Percentiles rank a stretch among this genome's conserved stretches.
phyloP scores from a whole-genome alignment of 2,113 vertebrate species.

The Bos indicus region DNA sequence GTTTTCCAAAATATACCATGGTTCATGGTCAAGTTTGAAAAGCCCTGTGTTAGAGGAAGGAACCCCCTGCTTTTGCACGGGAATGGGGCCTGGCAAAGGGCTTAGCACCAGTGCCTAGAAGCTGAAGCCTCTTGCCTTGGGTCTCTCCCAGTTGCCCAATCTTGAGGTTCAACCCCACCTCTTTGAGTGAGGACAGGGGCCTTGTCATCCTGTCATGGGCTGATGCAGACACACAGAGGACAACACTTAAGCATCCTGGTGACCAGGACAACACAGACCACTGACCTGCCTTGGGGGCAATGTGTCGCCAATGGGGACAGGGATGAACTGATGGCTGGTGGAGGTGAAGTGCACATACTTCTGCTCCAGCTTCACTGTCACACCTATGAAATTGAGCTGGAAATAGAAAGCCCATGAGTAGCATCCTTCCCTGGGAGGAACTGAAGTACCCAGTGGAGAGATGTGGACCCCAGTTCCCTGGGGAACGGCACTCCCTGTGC shows the following conservation, averaged over 20 bases:
- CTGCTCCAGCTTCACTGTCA: slow-evolving; percentile 82
- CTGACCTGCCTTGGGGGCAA: slow-evolving; percentile 90
- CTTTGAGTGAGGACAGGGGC: background rate
- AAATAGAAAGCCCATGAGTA: slow-evolving; percentile 23
- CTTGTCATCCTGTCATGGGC: background rate
- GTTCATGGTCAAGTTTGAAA: background rate
- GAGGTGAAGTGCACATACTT: slow-evolving; percentile 86
- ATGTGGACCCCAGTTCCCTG: background rate
- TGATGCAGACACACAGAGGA: background rate
- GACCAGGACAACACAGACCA: fast-evolving
- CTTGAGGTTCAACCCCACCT: background rate
- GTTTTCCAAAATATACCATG: background rate
- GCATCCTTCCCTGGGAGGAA: background rate
- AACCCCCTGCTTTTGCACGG: background rate
- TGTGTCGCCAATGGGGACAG: slow-evolving; percentile 82
- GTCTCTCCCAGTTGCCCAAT: background rate
- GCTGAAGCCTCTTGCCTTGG: background rate
- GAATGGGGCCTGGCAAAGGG: background rate
- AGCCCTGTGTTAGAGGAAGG: background rate
- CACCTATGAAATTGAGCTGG: slow-evolving; percentile 89
- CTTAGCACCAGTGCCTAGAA: background rate
- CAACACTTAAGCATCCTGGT: background rate
- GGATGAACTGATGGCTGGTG: slow-evolving; percentile 83
- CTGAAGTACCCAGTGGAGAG: background rate
- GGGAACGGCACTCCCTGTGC: background rate